phyloP scores from a whole-genome alignment of 2,113 vertebrate genomes.

The Gobius niger region DNA sequence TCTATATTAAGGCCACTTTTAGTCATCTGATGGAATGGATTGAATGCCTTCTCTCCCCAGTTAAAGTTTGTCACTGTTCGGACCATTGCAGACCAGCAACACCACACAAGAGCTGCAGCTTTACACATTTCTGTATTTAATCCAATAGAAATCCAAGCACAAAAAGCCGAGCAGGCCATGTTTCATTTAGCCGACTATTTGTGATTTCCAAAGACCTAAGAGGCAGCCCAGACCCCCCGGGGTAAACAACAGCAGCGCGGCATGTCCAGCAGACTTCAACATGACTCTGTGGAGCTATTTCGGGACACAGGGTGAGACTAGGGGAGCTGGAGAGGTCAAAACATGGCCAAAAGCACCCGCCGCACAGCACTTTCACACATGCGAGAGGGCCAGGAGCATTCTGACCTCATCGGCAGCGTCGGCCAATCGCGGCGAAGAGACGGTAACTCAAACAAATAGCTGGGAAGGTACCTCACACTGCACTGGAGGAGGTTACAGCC shows the following conservation, averaged over 20 bases:
- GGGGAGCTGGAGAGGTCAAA: conserved; percentile 46
- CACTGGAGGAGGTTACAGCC: conserved; percentile 16
- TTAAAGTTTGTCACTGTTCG: not conserved
- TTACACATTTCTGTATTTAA: no score
- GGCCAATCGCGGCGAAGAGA: conserved; percentile 30
- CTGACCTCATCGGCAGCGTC: conserved; percentile 22
- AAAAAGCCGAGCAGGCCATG: no score
- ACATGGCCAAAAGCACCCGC: conserved; percentile 36
- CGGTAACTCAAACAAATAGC: conserved; percentile 54
- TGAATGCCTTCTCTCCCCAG: no score
- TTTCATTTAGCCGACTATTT: not conserved
- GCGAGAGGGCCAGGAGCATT: conserved; percentile 25
- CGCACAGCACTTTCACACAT: conserved; percentile 32
- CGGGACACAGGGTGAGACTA: conserved; percentile 37
- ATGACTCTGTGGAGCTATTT: conserved; percentile 52
- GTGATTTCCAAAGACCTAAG: not conserved
- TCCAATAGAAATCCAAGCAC: no score
- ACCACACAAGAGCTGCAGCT: not conserved
- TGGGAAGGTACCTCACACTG: conserved; percentile 34
- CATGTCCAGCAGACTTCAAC: conserved; percentile 43
- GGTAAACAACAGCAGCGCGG: conserved; percentile 48
- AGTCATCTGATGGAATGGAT: no score
- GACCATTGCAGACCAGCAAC: not conserved
- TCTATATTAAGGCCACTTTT: no score
- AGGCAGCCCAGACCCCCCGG: conserved; percentile 31